A percentile compares a stretch with the other conserved stretches of the same genome.
Conservation (phyloP, 2,888 invertebrate genomes). For the Lepidonotus clava region DNA sequence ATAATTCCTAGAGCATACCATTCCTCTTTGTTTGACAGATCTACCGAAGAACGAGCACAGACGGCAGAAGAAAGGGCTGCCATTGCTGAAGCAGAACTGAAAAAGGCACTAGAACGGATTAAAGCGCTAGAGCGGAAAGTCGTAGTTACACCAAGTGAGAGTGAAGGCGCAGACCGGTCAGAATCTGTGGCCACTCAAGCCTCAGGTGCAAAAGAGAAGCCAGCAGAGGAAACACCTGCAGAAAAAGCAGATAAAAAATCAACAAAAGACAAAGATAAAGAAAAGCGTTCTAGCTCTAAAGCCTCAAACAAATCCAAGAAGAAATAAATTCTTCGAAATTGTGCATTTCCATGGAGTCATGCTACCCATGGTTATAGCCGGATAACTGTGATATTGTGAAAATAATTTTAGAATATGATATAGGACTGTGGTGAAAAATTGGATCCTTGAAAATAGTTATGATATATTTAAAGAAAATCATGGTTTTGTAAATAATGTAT, state of each 20-base stretch:
- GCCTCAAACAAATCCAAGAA: conserved; percentile 29
- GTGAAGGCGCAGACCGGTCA: neutral
- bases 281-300: conserved; percentile 36
- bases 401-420: no score
- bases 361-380: neutral
- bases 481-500: no score
- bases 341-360: neutral
- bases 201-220: neutral
- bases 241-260: conserved; percentile 18
- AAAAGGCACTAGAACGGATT: conserved; percentile 69
- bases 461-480: no score
- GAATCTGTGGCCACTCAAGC: conserved; percentile 17
- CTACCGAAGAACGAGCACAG: conserved; percentile 76
- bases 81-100: conserved; percentile 70
- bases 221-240: neutral
- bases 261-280: neutral
- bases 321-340: neutral
- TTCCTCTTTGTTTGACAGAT: conserved; percentile 62
- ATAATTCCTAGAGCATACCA: no score
- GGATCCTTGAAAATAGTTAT: no score
- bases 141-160: neutral
- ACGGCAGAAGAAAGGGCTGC: conserved; percentile 72
- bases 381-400: conserved; percentile 22
- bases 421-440: no score
- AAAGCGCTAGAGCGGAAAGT: conserved; percentile 66